Evolutionary conservation across 1,140 invertebrate species (phyloP), one percentile per base, ranked within the genome.

Genomic region (Bombus turneri): DNA sequence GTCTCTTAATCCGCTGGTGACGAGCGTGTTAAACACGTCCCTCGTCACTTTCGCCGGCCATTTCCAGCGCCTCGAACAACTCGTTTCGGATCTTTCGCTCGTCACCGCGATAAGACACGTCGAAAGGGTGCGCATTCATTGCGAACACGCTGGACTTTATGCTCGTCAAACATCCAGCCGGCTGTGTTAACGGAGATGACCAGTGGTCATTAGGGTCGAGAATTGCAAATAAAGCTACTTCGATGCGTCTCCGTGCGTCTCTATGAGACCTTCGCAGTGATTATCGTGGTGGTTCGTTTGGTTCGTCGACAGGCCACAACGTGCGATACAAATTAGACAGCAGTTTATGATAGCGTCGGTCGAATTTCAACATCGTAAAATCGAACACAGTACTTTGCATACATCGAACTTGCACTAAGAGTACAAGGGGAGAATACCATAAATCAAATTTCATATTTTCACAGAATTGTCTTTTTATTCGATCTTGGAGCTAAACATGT

Each of bases 11-110:
- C 88, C 79, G 75, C 69, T 73, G 43, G 47, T 89, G 91, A 91
- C 85, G 82, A 77, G 82, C 90, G 87, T 92, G 88, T 92, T 89
- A 80, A 91, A 86, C 86, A 83, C 82, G 57, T 75, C 88, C 83
- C 85, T 83, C 80, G 57, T 62, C 59, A 62, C 59, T 62, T n/a
- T 12, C 59, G 59, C 12, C 12, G 59, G 28, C 28, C 12, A 62
- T 62, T 62, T 13, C 10, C 1, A 28, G 3, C 59, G 28, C 12
- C 59, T 66, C 64, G 12, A 13, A n/a, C 62, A 3, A 31, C 62
- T 64, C 62, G 62, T 74, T 57, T 68, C 47, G 62, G 69, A 73
- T 64, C 31, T 85, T 69, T 73, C 39, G 57, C 34, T 47, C 69
- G n/a, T 28, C 25, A 73, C 43, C 59, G 77, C 12, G 71, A 34